Percentiles rank a stretch among this genome's conserved stretches.
phyloP scores from a whole-genome alignment of 1,140 invertebrate species.

The Drosophila rhopaloa region DNA sequence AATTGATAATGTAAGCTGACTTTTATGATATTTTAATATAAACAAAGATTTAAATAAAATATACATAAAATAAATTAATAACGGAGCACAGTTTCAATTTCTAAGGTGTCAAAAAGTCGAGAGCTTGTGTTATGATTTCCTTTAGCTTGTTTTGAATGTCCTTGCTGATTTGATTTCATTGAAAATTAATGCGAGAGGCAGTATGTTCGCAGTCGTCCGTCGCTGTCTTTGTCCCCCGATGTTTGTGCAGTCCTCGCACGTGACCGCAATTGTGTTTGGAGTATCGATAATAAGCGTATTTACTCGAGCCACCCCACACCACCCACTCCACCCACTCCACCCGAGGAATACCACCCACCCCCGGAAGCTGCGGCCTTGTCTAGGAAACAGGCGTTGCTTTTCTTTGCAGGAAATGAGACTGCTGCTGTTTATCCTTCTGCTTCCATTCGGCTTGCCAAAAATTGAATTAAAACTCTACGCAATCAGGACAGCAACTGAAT shows the following conservation, averaged over 20 bases:
- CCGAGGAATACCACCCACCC: conserved; percentile 5
- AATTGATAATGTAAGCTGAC: too few relatives aligned
- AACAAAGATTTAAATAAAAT: too few relatives aligned
- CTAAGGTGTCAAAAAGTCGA: conserved; percentile 2
- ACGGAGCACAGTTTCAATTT: too few relatives aligned
- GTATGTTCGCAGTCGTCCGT: conserved; percentile 18
- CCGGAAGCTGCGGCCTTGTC: conserved; percentile 73
- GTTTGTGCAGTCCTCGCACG: conserved; percentile 59
- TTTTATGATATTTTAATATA: too few relatives aligned
- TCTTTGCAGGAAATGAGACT: conserved; percentile 56
- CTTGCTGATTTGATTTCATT: conserved; percentile 72
- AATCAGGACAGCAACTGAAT: conserved; percentile 58
- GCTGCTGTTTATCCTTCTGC: conserved; percentile 31
- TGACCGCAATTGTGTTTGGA: conserved; percentile 84
- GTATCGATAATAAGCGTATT: conserved; percentile 84
- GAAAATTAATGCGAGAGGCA: conserved; percentile 77
- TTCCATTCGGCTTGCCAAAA: conserved; percentile 40
- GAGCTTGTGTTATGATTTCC: too few relatives aligned
- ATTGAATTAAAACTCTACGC: conserved; percentile 74
- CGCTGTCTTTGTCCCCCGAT: conserved; percentile 27
- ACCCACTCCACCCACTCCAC: conserved; percentile 8
- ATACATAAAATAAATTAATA: too few relatives aligned
- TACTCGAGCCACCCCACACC: conserved; percentile 38
- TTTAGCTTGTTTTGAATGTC: conserved; percentile 56
- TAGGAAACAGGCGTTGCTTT: conserved; percentile 68